Conservation (phyloP, 2,113 vertebrate genomes). For the Sorex araneus region DNA sequence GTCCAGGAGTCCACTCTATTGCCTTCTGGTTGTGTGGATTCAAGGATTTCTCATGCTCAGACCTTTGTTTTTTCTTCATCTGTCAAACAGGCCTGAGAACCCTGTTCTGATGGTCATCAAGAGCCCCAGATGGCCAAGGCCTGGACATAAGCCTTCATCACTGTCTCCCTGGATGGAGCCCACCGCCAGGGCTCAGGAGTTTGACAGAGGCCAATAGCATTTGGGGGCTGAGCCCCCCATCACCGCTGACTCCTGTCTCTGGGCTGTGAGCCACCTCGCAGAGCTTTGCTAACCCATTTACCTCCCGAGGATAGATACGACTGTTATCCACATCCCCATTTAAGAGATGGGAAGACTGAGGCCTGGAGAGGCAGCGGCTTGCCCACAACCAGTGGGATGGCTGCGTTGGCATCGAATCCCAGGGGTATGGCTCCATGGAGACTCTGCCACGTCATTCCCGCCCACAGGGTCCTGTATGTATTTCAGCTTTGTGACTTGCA, state of each 20-base stretch:
- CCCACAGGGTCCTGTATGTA: fast-evolving
- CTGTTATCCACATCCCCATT: fast-evolving
- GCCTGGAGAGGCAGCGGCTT: background rate
- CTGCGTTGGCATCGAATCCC: background rate
- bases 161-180: background rate
- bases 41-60: fast-evolving
- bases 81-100: background rate
- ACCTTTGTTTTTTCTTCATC: background rate
- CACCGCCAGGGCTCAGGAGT: fast-evolving
- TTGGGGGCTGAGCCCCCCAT: too few relatives aligned
- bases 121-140: background rate
- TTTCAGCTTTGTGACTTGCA: background rate
- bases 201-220: background rate
- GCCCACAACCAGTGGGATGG: background rate
- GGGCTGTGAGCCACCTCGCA: background rate
- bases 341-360: background rate
- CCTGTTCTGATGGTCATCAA: fast-evolving
- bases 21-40: fast-evolving
- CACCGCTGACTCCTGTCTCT: fast-evolving
- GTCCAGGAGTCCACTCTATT: fast-evolving
- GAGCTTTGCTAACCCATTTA: background rate
- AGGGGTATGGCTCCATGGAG: background rate
- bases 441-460: background rate
- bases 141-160: background rate
- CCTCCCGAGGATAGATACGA: background rate